Base-by-base conservation (phyloP, 92 coral and sea anemone genomes). In the Muricea muricata region DNA sequence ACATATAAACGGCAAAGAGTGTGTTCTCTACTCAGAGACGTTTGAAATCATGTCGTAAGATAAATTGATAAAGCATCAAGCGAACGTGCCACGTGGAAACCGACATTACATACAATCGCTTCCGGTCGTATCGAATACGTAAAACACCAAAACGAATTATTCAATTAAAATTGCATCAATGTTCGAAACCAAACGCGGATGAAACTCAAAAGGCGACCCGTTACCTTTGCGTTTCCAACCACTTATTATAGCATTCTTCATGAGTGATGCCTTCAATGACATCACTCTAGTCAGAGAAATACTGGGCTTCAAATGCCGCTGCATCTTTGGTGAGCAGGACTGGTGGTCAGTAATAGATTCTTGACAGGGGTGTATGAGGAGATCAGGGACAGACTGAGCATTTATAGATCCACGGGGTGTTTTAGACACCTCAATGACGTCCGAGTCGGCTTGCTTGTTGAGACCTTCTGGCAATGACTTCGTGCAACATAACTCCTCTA, bases 391-490 rank as follows among this genome's bases (percentile, higher is more conserved):
- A 0, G 82, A 77, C 52, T 57, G 69, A 7, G 82, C 70, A 3
- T 8, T 25, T 7, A 56, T 34, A 15, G 82, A 77, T 21, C 48
- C 82, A 24, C 70, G 50, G 32, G 82, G 82, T n/a, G 50, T 33
- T 30, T 60, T 24, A 13, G 82, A 77, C 10, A 20, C 18, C 20
- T 11, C 1, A 25, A 52, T 37, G 47, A 61, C 45, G 50, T 77
- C 70, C 55, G 70, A 54, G 61, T 12, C 47, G 18, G 45, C 63
- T 52, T 77, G 69, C 40, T 57, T 57, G 50, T 77, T 55, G 17
- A 77, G 70, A 30, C 82, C 82, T 57, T 77, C 82, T 6, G 82
- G 82, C 69, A 77, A 31, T 18, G 82, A 77, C 50, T 47, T 56
- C 17, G 70, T 61, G 52, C 31, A 77, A 6, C 67, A 77, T 10